These are phyloP conservation scores for Microcebus griseorufus DNA, from an alignment of 2,113 vertebrate species.

Conservation along the genomic window DNA sequence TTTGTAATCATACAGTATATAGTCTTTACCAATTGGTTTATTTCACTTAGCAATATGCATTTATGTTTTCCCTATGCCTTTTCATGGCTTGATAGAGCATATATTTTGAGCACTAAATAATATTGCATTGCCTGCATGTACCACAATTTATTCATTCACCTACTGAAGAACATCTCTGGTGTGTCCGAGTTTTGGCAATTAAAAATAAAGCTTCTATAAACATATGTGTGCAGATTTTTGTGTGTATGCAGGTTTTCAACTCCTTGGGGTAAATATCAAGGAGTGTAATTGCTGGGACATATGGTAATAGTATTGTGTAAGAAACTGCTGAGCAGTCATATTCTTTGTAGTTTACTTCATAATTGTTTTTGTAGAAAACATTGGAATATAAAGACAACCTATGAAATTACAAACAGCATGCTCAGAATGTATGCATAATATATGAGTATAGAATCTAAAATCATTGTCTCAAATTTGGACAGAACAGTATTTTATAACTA, in stretches of 20 bases:
- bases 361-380: not conserved
- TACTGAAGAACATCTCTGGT: not conserved
- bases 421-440: not conserved
- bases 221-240: not conserved
- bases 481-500: not conserved
- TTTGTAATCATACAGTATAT: not conserved
- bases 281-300: not conserved
- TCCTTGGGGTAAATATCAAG: not conserved
- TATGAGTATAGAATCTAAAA: not conserved
- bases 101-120: not conserved
- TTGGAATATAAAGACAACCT: not conserved
- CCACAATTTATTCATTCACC: not conserved
- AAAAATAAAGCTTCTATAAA: not conserved
- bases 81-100: not conserved
- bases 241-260: not conserved
- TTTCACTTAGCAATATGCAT: slow-evolving; percentile 7
- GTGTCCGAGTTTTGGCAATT: not conserved
- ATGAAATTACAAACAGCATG: not conserved
- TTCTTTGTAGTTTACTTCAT: not conserved
- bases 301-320: not conserved
- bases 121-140: not conserved
- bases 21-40: not conserved
- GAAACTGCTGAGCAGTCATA: not conserved
- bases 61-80: not conserved
- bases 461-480: not conserved